phyloP scores from a whole-genome alignment of 1,140 invertebrate genomes.

The Drosophila novamexicana region DNA sequence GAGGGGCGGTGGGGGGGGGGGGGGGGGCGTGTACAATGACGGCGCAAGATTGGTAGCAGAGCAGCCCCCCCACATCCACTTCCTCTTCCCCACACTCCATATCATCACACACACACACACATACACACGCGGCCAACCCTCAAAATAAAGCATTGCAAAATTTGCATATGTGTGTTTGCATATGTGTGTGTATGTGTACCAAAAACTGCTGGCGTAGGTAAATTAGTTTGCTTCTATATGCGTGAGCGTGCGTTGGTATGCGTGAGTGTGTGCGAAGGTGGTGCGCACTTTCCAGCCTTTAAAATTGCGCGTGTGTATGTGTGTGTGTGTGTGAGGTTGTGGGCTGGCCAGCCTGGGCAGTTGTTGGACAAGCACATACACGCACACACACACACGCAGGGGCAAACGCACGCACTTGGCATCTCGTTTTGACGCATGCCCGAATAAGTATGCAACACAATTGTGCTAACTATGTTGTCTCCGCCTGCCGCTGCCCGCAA shows the following conservation, averaged over 20 bases:
- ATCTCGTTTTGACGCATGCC: constrained; percentile 72
- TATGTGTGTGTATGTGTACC: constrained; percentile 31
- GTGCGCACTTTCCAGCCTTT: constrained; percentile 46
- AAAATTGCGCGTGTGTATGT: constrained; percentile 44
- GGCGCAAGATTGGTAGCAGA: constrained; percentile 23
- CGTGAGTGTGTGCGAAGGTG: constrained; percentile 47
- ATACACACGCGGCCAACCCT: constrained; percentile 53
- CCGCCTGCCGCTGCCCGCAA: constrained; percentile 10
- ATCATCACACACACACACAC: constrained; percentile 18
- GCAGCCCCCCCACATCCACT: not conserved
- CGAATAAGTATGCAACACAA: constrained; percentile 78
- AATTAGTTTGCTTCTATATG: constrained; percentile 61
- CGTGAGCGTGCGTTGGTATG: constrained; percentile 5
- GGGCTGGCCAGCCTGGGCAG: constrained; percentile 53
- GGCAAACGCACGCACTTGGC: constrained; percentile 30
- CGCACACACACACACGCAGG: constrained; percentile 25
- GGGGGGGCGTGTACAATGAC: constrained; percentile 48
- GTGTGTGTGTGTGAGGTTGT: constrained; percentile 7
- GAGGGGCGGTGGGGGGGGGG: constrained; percentile 6
- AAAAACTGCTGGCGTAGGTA: constrained; percentile 79
- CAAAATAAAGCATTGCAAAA: constrained; percentile 68
- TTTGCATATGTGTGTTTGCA: constrained; percentile 73
- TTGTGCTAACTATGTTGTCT: constrained; percentile 77
- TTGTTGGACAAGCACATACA: constrained; percentile 54
- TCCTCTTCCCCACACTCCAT: not conserved